A percentile compares a stretch with the other conserved stretches of the same genome.
Conservation (phyloP, 2,797 vertebrate genomes). For the Bucorvus abyssinicus region DNA sequence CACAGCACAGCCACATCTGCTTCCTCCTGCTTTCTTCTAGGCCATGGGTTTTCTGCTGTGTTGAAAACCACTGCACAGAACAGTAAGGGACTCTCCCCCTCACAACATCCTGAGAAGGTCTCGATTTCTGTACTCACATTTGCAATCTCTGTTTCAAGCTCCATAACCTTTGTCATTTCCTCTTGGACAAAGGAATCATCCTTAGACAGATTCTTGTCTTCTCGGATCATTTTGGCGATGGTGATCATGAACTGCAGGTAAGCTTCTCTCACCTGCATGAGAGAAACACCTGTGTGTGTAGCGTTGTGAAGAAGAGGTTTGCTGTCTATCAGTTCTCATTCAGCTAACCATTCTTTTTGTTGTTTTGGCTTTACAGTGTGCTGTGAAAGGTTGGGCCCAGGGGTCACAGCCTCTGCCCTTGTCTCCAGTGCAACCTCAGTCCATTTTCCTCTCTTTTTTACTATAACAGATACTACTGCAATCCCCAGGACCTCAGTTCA, state of each 20-base stretch:
- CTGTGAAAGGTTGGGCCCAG: not conserved
- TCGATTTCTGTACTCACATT: constrained; percentile 79
- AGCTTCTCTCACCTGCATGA: constrained; percentile 85
- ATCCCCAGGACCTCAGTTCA: not conserved
- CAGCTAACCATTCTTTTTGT: not conserved
- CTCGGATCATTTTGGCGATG: constrained; percentile 87
- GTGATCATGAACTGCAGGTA: constrained; percentile 93
- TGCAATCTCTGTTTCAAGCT: constrained; percentile 91
- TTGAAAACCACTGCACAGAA: not conserved
- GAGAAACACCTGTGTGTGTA: accelerated
- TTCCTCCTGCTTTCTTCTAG: not conserved
- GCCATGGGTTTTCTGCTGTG: not conserved
- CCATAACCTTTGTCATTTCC: constrained; percentile 90
- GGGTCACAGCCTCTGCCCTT: not conserved
- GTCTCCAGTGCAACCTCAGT: not conserved
- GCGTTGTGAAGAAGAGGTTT: not conserved
- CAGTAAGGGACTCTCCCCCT: not conserved
- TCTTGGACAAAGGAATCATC: constrained; percentile 81
- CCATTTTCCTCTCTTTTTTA: not conserved
- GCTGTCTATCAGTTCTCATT: not conserved
- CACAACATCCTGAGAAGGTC: not conserved
- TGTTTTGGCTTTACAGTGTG: not conserved
- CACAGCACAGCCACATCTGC: accelerated
- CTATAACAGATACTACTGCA: not conserved
- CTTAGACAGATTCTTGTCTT: constrained; percentile 84